Evolutionary conservation across 2,113 vertebrate genomes (phyloP).

Genomic region (Macheiramphus alcinus): DNA sequence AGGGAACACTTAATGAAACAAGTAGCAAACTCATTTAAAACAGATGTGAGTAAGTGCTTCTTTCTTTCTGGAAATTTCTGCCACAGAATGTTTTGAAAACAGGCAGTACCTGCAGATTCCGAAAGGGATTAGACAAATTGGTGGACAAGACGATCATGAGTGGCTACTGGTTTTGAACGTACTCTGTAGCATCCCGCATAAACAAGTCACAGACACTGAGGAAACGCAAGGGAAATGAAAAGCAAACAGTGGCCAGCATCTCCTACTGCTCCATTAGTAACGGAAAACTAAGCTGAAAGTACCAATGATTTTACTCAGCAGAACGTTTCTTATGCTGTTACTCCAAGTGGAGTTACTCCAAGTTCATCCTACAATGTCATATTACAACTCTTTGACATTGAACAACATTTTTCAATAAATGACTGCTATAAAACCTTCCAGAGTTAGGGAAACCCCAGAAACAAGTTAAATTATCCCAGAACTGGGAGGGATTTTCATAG

Average conservation of each 20-base stretch:
- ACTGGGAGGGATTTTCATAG: background rate
- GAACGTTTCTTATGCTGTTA: background rate
- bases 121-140: background rate
- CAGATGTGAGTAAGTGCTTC: background rate
- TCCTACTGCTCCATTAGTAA: background rate
- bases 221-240: background rate
- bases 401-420: background rate
- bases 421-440: background rate
- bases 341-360: background rate
- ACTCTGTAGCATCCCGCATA: background rate
- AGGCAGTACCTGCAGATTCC: background rate
- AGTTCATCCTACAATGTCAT: background rate
- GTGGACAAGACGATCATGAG: background rate
- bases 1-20: background rate
- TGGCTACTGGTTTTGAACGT: background rate
- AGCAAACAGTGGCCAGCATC: background rate
- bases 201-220: background rate
- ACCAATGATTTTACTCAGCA: background rate
- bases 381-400: background rate
- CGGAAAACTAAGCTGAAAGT: background rate
- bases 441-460: background rate
- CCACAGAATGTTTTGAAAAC: background rate
- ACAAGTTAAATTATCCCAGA: background rate
- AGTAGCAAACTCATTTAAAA: background rate
- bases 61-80: background rate